Percentiles rank a stretch among this genome's conserved stretches.
phyloP scores from a whole-genome alignment of 1,140 invertebrate genomes.

The Drosophila varians region DNA sequence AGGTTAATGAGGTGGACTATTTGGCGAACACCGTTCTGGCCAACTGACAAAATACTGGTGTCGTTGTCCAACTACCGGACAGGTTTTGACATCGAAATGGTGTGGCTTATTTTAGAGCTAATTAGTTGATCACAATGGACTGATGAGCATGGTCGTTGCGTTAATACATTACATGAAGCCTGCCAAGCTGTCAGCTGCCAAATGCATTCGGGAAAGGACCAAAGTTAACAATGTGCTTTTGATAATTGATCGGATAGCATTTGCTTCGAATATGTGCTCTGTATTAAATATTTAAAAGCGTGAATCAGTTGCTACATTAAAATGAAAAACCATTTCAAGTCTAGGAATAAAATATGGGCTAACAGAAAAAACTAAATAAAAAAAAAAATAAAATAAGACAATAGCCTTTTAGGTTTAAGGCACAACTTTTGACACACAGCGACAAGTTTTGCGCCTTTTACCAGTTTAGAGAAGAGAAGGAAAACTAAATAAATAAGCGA shows the following conservation, averaged over 20 bases:
- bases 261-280: too few relatives aligned
- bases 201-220: neutral
- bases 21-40: constrained; percentile 54
- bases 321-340: neutral
- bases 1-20: constrained; percentile 62
- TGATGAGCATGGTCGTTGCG: constrained; percentile 46
- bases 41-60: constrained; percentile 58
- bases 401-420: constrained; percentile 6
- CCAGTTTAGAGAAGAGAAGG: constrained; percentile 50
- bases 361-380: neutral
- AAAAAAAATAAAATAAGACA: neutral
- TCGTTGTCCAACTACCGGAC: constrained; percentile 12
- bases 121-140: constrained; percentile 36
- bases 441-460: constrained; percentile 55
- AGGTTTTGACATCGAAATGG: constrained; percentile 60
- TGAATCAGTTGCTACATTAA: neutral
- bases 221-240: neutral
- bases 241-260: neutral
- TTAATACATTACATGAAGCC: constrained; percentile 53
- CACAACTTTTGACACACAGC: constrained; percentile 66
- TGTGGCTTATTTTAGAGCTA: constrained; percentile 51
- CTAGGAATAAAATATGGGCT: too few relatives aligned
- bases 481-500: constrained; percentile 77
- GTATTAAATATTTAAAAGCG: too few relatives aligned
- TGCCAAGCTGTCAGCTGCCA: constrained; percentile 35